Base-by-base conservation (phyloP, 1,140 invertebrate species). In the Drosophila virilis region DNA sequence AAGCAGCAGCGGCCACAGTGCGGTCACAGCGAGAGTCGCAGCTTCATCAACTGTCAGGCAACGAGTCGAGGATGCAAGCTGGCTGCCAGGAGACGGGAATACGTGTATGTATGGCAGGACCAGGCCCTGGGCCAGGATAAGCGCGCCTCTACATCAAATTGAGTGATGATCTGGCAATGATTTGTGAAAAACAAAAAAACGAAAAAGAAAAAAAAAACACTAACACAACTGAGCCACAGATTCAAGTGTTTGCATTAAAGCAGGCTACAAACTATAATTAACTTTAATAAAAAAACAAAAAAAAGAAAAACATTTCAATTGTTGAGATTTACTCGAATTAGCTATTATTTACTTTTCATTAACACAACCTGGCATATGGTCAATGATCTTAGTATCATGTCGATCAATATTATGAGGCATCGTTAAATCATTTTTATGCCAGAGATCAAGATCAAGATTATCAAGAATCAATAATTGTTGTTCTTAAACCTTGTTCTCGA, bases 101-200 rank as follows among this genome's bases (percentile, higher is more conserved):
- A 33, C 37, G 37, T 5, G 33, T 55, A 22, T 28, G 22, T 28
- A 5, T 3, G 13, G 22, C 43, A 50, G 46, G 37, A 60, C 46
- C 35, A 22, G 33, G 10, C 50, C 64, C 46, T 59, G 28, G 10
- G 59, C 35, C 65, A 82, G 72, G 83, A 86, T 80, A 68, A 67
- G 77, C 69, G 74, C 78, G 71, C 57, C 69, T 68, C 69, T 69
- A 69, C 37, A 77, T 76, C 77, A 84, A 70, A 68, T 91, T 89
- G 85, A 89, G 58, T 90, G 85, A 89, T 89, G 85, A 88, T 77
- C 55, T 58, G 35, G 57, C 74, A 62, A 89, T 89, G 85, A 89
- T 89, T 80, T 78, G 84, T 80, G 77, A 76, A 68, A 85, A 77
- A 69, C 59, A 75, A 69, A 9, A 42, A 28, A 15, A 6, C 17